Base-by-base conservation (phyloP, 2,888 invertebrate species). In the Scotopteryx bipunctaria region DNA sequence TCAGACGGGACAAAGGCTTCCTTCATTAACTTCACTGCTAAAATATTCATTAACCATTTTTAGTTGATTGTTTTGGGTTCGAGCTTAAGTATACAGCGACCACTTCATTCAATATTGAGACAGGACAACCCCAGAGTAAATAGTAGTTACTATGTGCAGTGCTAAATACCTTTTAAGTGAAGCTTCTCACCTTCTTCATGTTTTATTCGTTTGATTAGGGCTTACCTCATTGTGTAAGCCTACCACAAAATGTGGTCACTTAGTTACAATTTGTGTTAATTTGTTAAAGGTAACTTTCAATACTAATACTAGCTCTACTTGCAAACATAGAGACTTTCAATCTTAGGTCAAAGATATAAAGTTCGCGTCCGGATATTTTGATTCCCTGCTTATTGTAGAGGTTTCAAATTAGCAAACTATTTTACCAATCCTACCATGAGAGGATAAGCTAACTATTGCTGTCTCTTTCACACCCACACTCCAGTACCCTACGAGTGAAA, bases 21-120 rank as follows among this genome's bases (percentile, higher is more conserved):
- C 79, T 86, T 86, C 81, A 87, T 87, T 85, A 86, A 79, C 80
- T 78, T 73, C 55, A 73, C 78, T 74, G 74, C 74, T 86, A 80
- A 84, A 87, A 86, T 86, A 87, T 88, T 86, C 84, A 87, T 82
- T 83, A 79, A 69, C 63, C 58, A 66, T 71, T 67, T 69, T 67
- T 67, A 64, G 66, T 67, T 71, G 66, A 70, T 71, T 67, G 65
- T 66, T 69, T 69, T 66, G 58, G 63, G 54, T 27, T 38, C 42
- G 41, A 45, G 52, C 49, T 59, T 54, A 46, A 33, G 43, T 41
- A 53, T 38, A 46, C 35, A 47, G 42, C 47, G 53, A 47, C 49
- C 51, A 53, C 55, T 63, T 47, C 52, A 57, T 63, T 58, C 51
- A 60, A 60, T 60, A 58, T 60, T 63, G 45, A 60, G 44, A 52